These are phyloP conservation scores for Microcebus tavaratra DNA, from an alignment of 2,113 vertebrate genomes.

Conservation along the genomic window DNA sequence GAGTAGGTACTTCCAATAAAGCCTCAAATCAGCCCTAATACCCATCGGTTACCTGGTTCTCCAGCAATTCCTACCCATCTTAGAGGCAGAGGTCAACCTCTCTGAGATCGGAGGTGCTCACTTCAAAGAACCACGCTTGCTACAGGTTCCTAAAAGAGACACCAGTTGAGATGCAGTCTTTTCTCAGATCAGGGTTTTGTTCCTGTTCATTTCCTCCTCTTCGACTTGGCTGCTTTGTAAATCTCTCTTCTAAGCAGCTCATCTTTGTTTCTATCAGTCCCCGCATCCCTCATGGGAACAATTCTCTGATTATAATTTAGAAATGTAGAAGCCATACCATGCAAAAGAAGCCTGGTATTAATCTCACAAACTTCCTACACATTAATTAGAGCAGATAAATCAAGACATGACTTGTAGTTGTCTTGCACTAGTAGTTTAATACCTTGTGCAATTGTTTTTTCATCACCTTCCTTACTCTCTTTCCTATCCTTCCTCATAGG, in stretches of 20 bases:
- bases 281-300: background rate
- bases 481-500: background rate
- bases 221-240: background rate
- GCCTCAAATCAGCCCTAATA: background rate
- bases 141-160: background rate
- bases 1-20: background rate
- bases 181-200: background rate
- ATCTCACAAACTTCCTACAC: background rate
- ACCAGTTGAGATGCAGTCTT: background rate
- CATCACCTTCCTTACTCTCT: background rate
- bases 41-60: background rate
- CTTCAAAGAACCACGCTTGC: background rate
- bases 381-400: slow-evolving; percentile 12
- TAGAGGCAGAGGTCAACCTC: background rate
- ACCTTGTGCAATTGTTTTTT: background rate
- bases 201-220: background rate
- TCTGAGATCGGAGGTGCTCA: background rate
- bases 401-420: background rate
- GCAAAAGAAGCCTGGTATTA: background rate
- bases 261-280: background rate
- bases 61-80: background rate
- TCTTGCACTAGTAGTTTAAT: background rate
- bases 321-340: background rate
- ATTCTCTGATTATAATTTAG: background rate
- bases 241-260: background rate